These are phyloP conservation scores for Cartodere bifasciata DNA, from an alignment of 2,888 invertebrate genomes.

Conservation along the genomic window DNA sequence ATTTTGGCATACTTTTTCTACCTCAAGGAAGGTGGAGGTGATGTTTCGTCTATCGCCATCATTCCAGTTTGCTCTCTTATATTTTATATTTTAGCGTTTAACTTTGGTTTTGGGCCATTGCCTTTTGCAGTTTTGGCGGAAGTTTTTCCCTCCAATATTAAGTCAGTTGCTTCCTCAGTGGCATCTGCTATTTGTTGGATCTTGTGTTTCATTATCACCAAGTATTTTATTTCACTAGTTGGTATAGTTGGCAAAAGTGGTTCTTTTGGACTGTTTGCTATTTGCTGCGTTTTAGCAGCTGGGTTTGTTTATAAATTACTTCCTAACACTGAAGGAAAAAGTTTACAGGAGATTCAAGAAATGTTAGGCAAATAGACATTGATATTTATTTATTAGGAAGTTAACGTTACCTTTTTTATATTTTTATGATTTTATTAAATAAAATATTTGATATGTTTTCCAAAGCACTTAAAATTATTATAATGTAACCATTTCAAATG, in stretches of 20 bases:
- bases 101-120: constrained; percentile 64
- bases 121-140: constrained; percentile 81
- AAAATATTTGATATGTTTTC: too few relatives aligned
- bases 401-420: too few relatives aligned
- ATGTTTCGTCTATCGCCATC: constrained; percentile 35
- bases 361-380: constrained; percentile 10
- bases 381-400: too few relatives aligned
- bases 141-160: constrained; percentile 71
- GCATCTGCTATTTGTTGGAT: constrained; percentile 71
- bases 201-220: constrained; percentile 63
- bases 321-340: constrained; percentile 12
- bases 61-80: constrained; percentile 34
- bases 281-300: constrained; percentile 46
- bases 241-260: constrained; percentile 46
- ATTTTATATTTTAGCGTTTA: constrained; percentile 61
- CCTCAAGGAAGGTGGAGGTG: constrained; percentile 45
- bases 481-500: too few relatives aligned
- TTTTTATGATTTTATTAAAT: too few relatives aligned
- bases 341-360: constrained; percentile 11
- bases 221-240: constrained; percentile 50
- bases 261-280: constrained; percentile 62
- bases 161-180: constrained; percentile 61
- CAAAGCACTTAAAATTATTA: too few relatives aligned
- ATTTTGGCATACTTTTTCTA: constrained; percentile 39
- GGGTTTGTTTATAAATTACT: constrained; percentile 39